Conservation (phyloP, 2,888 invertebrate genomes). For the Cryptus armator region DNA sequence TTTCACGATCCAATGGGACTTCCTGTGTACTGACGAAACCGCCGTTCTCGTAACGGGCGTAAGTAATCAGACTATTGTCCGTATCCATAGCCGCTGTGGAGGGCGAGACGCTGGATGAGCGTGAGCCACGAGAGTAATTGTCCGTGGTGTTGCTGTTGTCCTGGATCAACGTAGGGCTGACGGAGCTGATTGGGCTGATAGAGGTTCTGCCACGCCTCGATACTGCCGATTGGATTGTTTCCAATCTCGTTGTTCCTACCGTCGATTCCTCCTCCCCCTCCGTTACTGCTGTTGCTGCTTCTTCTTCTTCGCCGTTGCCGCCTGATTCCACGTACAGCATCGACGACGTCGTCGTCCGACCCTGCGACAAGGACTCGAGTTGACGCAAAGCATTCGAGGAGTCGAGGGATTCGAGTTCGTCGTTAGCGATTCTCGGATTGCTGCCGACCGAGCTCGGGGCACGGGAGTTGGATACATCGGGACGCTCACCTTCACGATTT, state of each 20-base stretch:
- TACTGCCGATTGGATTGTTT: constrained; percentile 77
- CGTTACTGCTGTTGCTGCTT: constrained; percentile 54
- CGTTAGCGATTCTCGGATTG: constrained; percentile 85
- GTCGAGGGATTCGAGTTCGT: constrained; percentile 86
- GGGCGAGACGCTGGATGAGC: constrained; percentile 85
- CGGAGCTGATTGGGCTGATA: constrained; percentile 83
- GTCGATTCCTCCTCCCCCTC: constrained; percentile 82
- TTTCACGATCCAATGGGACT: constrained; percentile 96
- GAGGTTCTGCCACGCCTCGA: constrained; percentile 88
- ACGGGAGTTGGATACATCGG: constrained; percentile 72
- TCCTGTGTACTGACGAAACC: constrained; percentile 91
- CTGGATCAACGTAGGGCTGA: constrained; percentile 86
- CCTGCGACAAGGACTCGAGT: constrained; percentile 92
- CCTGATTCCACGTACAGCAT: constrained; percentile 73
- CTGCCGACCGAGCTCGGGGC: constrained; percentile 87
- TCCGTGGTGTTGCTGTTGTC: constrained; percentile 81
- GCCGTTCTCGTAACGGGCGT: constrained; percentile 91
- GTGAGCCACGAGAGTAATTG: constrained; percentile 84
- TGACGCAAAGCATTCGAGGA: constrained; percentile 90
- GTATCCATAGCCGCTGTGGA: constrained; percentile 84
- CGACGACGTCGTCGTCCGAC: constrained; percentile 88
- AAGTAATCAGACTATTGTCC: constrained; percentile 86
- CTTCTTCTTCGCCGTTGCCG: constrained; percentile 65
- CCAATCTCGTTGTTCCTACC: constrained; percentile 13
- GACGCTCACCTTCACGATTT: constrained; percentile 75